phyloP scores from a whole-genome alignment of 2,797 vertebrate species.

The Sphenodon punctatus region DNA sequence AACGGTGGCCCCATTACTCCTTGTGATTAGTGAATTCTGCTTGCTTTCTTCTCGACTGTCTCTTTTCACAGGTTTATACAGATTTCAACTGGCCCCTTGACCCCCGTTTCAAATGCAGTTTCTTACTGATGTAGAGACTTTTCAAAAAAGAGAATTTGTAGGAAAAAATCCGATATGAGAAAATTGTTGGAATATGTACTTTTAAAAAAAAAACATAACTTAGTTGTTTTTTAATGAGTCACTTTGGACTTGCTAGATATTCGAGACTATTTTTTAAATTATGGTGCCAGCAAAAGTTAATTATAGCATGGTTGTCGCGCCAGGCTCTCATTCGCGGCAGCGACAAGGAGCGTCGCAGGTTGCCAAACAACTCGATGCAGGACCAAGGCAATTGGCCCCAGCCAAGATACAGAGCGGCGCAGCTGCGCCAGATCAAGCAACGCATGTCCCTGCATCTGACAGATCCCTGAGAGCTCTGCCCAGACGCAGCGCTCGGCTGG shows the following conservation, averaged over 20 bases:
- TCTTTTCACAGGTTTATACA: background rate
- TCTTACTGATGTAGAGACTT: background rate
- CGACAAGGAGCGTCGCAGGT: too few species aligned
- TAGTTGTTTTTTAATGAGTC: slow-evolving; percentile 1
- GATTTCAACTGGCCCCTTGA: background rate
- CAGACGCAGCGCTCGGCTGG: too few species aligned
- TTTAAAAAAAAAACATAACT: slow-evolving; percentile 31
- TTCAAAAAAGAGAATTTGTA: background rate
- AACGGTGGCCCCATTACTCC: background rate
- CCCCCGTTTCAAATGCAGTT: background rate
- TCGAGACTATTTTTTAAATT: too few species aligned
- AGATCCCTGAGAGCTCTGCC: too few species aligned
- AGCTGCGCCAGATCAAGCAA: too few species aligned
- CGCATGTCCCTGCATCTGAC: too few species aligned
- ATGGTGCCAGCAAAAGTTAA: slow-evolving; percentile 25
- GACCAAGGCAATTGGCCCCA: too few species aligned
- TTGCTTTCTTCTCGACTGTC: background rate
- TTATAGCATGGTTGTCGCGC: too few species aligned
- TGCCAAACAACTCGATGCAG: too few species aligned
- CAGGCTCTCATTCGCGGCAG: too few species aligned
- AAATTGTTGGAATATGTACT: slow-evolving; percentile 21
- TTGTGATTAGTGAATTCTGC: background rate
- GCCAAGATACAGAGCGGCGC: too few species aligned
- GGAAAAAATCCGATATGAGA: slow-evolving; percentile 1
- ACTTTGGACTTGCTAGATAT: slow-evolving; percentile 32